Conservation (phyloP, 2,113 vertebrate species). For the Albula glossodonta region DNA sequence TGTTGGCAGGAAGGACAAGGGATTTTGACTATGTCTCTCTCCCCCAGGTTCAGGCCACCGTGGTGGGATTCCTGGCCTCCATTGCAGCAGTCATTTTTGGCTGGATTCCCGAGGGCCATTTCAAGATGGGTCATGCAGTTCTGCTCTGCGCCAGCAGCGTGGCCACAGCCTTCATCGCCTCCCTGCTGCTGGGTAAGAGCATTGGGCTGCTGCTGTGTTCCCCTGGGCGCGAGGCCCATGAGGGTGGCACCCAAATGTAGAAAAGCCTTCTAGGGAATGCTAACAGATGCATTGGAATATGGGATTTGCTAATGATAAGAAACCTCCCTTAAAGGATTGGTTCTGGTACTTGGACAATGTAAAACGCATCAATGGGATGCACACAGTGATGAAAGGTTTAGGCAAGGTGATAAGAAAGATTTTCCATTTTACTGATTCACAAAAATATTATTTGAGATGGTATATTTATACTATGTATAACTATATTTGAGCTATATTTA, state of each 20-base stretch:
- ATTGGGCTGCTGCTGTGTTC: background rate
- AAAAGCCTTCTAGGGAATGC: background rate
- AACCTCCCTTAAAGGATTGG: background rate
- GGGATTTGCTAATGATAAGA: background rate
- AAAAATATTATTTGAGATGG: too few species aligned
- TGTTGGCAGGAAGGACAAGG: too few species aligned
- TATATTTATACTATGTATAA: too few species aligned
- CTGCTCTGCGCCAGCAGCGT: constrained; percentile 96
- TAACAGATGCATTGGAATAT: background rate
- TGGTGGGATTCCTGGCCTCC: constrained; percentile 95
- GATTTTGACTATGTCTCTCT: background rate
- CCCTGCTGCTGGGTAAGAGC: constrained; percentile 85
- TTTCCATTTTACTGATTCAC: background rate
- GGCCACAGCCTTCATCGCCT: constrained; percentile 95
- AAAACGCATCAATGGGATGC: too few species aligned
- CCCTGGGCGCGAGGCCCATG: background rate
- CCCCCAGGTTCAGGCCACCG: constrained; percentile 91
- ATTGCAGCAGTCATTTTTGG: constrained; percentile 93
- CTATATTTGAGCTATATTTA: too few species aligned
- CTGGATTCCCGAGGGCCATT: constrained; percentile 96
- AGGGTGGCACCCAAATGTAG: background rate
- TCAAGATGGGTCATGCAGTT: constrained; percentile 85
- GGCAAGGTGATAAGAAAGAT: background rate
- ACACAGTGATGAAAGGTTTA: too few species aligned
- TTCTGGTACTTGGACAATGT: background rate